Evolutionary conservation across 64 coral and sea anemone genomes (phyloP), one percentile per base, ranked within the genome.

Genomic region (Stichodactyla helianthus): DNA sequence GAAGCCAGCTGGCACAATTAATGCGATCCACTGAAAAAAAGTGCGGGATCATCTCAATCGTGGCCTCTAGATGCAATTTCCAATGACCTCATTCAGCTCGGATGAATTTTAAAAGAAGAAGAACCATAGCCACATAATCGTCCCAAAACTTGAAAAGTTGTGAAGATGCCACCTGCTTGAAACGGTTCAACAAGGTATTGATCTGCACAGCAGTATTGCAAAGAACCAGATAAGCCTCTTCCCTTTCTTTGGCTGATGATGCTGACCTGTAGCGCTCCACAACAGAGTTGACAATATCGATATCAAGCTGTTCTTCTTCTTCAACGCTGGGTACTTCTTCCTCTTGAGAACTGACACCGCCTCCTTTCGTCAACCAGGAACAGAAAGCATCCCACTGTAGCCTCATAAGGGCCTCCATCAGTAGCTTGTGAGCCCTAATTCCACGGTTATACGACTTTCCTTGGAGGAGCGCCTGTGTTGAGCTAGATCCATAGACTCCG

Each of bases 331-430:
- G 7, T 71, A 27, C 12, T 71, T 71, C 67, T 79, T 79, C 31
- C 31, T 5, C 28, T 79, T 79, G 27, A 1, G 82, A 28, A 20
- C n/a, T 83, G 25, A 14, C 82, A 55, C 25, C 54, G 11, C 58
- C 82, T 79, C 31, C 51, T 3, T 53, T 79, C 11, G 50, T 0
- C 27, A 79, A 1, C 59, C 84, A 86, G 59, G 13, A 79, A 79
- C 77, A 79, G 53, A 91, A 91, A 13, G 61, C 82, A 1, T 52
- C 84, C 62, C 82, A 91, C 44, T 52, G 28, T 4, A 91, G 65
- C 50, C 71, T 44, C 54, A 60, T 51, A 18, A 91, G 77, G 25
- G 84, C 83, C 86, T 91, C 84, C n/a, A 86, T 79, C 71, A 91
- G 54, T n/a, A 91, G 77, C 77, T 91, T 87, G 63, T 89, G 88